phyloP scores from a whole-genome alignment of 2,113 vertebrate species.

The Microcebus jonahi region DNA sequence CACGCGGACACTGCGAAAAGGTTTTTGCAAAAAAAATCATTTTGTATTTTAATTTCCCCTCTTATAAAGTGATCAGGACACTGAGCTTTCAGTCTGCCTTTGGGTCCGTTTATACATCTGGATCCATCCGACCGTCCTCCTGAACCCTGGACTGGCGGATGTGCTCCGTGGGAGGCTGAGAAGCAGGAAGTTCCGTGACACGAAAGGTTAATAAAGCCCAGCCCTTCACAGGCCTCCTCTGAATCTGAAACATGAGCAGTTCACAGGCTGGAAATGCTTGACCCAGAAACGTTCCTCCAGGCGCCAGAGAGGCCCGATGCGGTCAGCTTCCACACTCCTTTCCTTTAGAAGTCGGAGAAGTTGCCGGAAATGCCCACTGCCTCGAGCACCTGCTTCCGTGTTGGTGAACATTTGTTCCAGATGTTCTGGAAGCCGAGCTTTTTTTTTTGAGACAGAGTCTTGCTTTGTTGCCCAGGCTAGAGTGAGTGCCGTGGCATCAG shows the following conservation, averaged over 20 bases:
- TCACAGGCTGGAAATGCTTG: neutral
- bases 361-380: rapidly evolving
- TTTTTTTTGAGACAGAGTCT: too few relatives aligned
- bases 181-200: neutral
- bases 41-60: neutral
- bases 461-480: too few relatives aligned
- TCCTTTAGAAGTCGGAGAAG: neutral
- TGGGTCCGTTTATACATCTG: rapidly evolving
- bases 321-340: rapidly evolving
- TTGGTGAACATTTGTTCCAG: too few relatives aligned
- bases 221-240: neutral
- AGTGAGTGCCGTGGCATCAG: too few relatives aligned
- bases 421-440: neutral
- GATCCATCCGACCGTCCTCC: rapidly evolving
- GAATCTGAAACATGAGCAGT: neutral
- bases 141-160: neutral
- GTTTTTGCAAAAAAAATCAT: rapidly evolving
- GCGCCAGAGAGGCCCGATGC: neutral
- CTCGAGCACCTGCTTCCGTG: rapidly evolving
- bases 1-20: neutral
- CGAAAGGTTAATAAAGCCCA: neutral
- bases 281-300: conserved; percentile 19
- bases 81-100: neutral
- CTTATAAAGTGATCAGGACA: neutral
- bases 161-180: rapidly evolving